phyloP scores from a whole-genome alignment of 1,140 invertebrate species.

The Zaprionus kolodkinae region DNA sequence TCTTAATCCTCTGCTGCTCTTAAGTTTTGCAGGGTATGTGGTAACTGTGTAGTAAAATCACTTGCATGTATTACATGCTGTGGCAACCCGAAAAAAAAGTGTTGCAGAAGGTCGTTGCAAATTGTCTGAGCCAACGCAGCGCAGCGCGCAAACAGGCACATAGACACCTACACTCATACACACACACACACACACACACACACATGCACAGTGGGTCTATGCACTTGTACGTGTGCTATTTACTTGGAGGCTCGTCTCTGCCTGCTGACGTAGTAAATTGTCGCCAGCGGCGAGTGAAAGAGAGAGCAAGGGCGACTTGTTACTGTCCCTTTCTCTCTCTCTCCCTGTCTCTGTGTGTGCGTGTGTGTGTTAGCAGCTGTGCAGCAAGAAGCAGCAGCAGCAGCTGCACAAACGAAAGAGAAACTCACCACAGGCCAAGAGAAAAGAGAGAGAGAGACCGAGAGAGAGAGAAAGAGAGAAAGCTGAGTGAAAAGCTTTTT shows the following conservation, averaged over 20 bases:
- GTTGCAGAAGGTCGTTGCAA: constrained; percentile 67
- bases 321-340: not conserved
- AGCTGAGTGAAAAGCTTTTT: constrained; percentile 57
- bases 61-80: constrained; percentile 59
- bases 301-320: constrained; percentile 1
- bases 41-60: not conserved
- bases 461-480: constrained; percentile 15
- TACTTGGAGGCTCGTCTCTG: constrained; percentile 78
- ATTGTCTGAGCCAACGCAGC: constrained; percentile 40
- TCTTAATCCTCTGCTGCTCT: too few species aligned
- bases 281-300: constrained; percentile 45
- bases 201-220: not conserved
- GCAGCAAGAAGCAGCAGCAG: constrained; percentile 63
- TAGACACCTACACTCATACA: not conserved
- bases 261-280: constrained; percentile 76
- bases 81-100: constrained; percentile 44
- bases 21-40: not conserved
- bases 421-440: constrained; percentile 59
- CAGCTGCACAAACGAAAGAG: constrained; percentile 27
- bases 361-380: constrained; percentile 64
- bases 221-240: constrained; percentile 48
- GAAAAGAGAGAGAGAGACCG: not conserved
- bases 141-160: constrained; percentile 29
- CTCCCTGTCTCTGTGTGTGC: constrained; percentile 29
- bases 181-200: constrained; percentile 12